These are phyloP conservation scores for Eidolon dupreanum DNA, from an alignment of 2,797 vertebrate species.

Conservation along the genomic window DNA sequence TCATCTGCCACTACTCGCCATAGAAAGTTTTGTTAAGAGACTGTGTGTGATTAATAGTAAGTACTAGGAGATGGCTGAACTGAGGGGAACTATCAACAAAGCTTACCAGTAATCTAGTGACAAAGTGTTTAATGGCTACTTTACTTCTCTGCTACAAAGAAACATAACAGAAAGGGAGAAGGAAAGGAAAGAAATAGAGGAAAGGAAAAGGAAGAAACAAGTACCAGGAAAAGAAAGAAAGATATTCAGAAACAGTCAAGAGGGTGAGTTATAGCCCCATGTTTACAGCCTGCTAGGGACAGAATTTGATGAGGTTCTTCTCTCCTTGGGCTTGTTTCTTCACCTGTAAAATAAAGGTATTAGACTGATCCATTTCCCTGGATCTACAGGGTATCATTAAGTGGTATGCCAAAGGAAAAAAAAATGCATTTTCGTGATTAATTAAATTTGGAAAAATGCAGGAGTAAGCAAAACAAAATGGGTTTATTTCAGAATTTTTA, in stretches of 20 bases:
- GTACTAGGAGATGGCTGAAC: neutral
- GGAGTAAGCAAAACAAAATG: slow-evolving; percentile 48
- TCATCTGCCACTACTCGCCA: neutral
- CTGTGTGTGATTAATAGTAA: neutral
- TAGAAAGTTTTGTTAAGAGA: neutral
- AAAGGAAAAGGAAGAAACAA: neutral
- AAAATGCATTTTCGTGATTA: neutral
- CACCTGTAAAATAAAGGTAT: neutral
- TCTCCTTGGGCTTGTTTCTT: neutral
- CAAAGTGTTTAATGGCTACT: neutral
- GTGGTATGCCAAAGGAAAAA: neutral
- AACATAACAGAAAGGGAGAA: neutral
- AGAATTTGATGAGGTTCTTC: neutral
- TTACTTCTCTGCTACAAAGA: neutral
- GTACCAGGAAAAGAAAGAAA: neutral
- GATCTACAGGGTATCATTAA: neutral
- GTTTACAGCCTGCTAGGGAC: neutral
- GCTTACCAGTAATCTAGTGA: neutral
- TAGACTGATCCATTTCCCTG: neutral
- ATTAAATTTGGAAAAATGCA: slow-evolving; percentile 36
- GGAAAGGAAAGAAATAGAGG: neutral
- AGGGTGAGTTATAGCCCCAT: neutral
- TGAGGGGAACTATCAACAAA: neutral
- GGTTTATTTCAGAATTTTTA: neutral
- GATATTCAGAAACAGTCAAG: neutral